Base-by-base conservation (phyloP, 2,113 vertebrate genomes). In the Hiodon tergisus region DNA sequence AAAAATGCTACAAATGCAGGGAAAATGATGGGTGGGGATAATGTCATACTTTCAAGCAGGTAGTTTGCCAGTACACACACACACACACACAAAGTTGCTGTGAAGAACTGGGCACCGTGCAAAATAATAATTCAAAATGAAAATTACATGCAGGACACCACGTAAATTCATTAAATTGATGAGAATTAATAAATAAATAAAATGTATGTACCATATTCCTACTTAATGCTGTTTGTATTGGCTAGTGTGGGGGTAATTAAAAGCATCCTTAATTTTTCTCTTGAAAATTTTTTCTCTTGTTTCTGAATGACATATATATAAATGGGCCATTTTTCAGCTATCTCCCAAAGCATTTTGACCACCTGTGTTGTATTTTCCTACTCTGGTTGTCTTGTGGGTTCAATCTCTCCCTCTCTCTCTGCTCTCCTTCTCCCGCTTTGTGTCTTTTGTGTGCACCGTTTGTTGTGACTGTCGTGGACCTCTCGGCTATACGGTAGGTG, bases 391-490 rank as follows among this genome's bases (percentile, higher is more conserved):
- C 86, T 31, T 90, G 87, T 91, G 88, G 90, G 89, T 90, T 92
- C 89, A 91, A 90, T 90, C 85, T 91, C 86, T 92, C 75, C 88
- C 89, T 91, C 85, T 91, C 88, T 91, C 88, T 90, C 86, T 90
- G 87, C 89, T 89, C 89, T 89, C 89, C 85, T 90, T 86, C 87
- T 89, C 89, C 86, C 84, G 87, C 90, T 92, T 87, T 92, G 84
- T 91, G 89, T 91, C 88, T 91, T 88, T 88, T 90, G 86, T 90
- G 89, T 91, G 90, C 87, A 87, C 83, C 88, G 85, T 91, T 86
- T 91, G 89, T 91, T 89, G 89, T 91, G 90, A 91, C 89, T 90
- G 88, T 89, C 86, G 86, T 88, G 90, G 90, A 91, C 87, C 83
- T 81, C 88, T 85, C 82, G 83, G 85, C 85, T 72, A 83, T 87